Conservation (phyloP, 2,113 vertebrate species). For the Struthio camelus region DNA sequence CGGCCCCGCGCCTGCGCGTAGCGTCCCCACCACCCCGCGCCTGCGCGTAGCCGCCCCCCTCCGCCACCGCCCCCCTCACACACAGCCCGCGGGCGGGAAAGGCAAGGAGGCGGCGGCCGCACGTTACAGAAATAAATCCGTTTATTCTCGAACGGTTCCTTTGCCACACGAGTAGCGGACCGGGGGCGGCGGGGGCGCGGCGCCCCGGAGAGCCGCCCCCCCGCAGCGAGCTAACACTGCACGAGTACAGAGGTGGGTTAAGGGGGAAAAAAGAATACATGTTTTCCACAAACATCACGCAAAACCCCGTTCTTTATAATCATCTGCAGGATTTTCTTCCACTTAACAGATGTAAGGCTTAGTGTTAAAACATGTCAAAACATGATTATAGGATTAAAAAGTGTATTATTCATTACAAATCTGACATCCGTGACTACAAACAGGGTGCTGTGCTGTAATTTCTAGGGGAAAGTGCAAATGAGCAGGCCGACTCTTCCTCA, state of each 20-base stretch:
- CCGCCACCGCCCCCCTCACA: not conserved
- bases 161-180: conserved; percentile 78
- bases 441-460: conserved; percentile 18
- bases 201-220: conserved; percentile 85
- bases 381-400: conserved; percentile 60
- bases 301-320: conserved; percentile 24
- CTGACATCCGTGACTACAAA: conserved; percentile 52
- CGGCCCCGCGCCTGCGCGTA: not conserved
- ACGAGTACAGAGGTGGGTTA: conserved; percentile 49
- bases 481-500: conserved; percentile 28
- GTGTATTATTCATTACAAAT: conserved; percentile 72
- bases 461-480: conserved; percentile 13
- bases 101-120: not conserved
- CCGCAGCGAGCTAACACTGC: conserved; percentile 81
- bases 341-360: not conserved
- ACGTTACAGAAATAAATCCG: conserved; percentile 76
- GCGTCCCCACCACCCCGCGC: not conserved
- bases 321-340: conserved; percentile 46
- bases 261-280: conserved; percentile 60
- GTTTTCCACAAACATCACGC: conserved; percentile 63
- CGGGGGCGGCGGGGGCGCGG: conserved; percentile 73
- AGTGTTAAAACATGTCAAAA: conserved; percentile 50
- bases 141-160: conserved; percentile 81
- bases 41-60: not conserved
- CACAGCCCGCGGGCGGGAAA: not conserved